These are phyloP conservation scores for Agrochola circellaris DNA, from an alignment of 2,888 invertebrate species.

Conservation along the genomic window DNA sequence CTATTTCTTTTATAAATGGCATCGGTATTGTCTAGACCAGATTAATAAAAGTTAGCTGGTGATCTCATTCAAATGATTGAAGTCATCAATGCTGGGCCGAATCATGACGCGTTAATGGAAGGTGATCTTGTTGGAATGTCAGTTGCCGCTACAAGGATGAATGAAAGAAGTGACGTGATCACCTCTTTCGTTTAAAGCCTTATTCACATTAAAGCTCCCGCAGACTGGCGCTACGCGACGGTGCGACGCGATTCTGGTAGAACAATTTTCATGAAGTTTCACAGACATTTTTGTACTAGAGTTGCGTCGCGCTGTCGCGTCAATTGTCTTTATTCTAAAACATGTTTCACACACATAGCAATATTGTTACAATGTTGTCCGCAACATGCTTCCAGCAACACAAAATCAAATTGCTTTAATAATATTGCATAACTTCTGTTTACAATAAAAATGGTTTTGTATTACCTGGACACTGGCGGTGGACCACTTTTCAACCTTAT, in stretches of 20 bases:
- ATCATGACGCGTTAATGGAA: neutral
- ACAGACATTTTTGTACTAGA: too few species aligned
- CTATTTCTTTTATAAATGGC: constrained; percentile 38
- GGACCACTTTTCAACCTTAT: too few species aligned
- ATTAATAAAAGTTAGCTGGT: constrained; percentile 7
- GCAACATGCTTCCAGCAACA: too few species aligned
- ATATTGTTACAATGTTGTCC: neutral
- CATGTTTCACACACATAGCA: neutral
- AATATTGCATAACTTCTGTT: too few species aligned
- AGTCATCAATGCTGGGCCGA: neutral
- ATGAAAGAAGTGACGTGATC: neutral
- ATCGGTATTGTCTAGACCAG: constrained; percentile 30
- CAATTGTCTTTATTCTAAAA: neutral
- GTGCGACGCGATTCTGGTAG: too few species aligned
- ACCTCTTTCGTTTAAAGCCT: neutral
- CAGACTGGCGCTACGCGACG: too few species aligned
- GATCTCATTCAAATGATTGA: constrained; percentile 22
- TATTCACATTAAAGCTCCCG: neutral
- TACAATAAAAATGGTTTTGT: too few species aligned
- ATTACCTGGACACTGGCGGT: too few species aligned
- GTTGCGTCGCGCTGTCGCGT: too few species aligned
- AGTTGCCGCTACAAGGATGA: neutral
- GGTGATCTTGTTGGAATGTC: constrained; percentile 14
- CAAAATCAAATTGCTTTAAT: too few species aligned
- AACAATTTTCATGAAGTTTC: too few species aligned